Conservation (phyloP, 2,113 vertebrate species). For the Syrmaticus mikado region DNA sequence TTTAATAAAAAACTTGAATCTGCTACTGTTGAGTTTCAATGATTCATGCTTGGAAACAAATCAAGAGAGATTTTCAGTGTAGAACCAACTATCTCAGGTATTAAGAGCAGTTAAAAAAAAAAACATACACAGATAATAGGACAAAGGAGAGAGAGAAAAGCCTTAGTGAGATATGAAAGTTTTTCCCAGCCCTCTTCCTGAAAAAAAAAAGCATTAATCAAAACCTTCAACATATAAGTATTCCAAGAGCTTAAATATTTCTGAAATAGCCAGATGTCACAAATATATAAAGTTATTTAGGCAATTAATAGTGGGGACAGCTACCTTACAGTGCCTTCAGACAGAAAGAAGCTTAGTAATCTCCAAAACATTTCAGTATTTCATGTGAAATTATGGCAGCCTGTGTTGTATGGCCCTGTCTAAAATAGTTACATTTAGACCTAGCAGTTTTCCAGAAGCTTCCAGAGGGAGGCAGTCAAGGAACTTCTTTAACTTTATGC, state of each 20-base stretch:
- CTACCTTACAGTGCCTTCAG: background rate
- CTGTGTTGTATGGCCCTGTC: background rate
- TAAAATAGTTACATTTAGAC: background rate
- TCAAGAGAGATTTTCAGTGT: background rate
- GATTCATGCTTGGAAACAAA: background rate
- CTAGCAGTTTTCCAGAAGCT: background rate
- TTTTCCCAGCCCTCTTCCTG: background rate
- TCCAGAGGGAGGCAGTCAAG: constrained; percentile 43
- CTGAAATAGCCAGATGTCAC: background rate
- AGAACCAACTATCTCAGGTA: background rate
- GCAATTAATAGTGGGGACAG: background rate
- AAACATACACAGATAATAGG: background rate
- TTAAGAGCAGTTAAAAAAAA: background rate
- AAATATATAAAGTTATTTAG: background rate
- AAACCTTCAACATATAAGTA: background rate
- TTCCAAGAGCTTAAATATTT: background rate
- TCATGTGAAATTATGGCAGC: background rate
- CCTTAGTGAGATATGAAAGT: background rate
- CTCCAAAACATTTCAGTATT: background rate
- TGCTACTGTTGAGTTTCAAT: background rate
- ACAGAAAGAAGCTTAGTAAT: background rate
- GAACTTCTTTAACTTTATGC: background rate
- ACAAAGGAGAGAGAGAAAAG: background rate
- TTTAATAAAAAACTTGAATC: background rate
- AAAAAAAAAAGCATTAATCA: background rate